These are phyloP conservation scores for Chamaea fasciata DNA, from an alignment of 2,113 vertebrate genomes.

Conservation along the genomic window DNA sequence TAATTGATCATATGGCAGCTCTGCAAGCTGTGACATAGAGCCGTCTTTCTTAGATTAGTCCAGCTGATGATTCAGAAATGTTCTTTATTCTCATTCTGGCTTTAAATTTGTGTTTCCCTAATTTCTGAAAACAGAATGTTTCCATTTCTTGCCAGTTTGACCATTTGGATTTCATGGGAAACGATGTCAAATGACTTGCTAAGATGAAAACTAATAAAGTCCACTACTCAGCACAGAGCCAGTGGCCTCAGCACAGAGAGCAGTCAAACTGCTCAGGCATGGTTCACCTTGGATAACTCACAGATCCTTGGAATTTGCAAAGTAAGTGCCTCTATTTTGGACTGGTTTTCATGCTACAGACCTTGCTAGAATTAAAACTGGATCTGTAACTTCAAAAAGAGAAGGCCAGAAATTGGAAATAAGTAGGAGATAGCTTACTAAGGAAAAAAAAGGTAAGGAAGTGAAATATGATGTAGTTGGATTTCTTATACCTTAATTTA, in stretches of 20 bases:
- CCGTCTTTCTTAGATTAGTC: not conserved
- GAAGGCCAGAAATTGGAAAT: not conserved
- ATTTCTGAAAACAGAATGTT: not conserved
- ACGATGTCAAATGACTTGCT: not conserved
- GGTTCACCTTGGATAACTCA: not conserved
- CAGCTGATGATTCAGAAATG: not conserved
- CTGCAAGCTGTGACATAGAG: not conserved
- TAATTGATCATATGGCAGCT: not conserved
- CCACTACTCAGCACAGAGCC: not conserved
- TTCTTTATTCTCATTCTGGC: not conserved
- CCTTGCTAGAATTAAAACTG: not conserved
- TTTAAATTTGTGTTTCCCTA: not conserved
- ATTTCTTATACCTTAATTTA: not conserved
- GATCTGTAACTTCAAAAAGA: not conserved
- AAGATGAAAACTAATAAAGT: not conserved
- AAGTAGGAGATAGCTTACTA: not conserved
- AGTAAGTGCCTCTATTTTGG: not conserved
- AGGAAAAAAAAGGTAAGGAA: not conserved
- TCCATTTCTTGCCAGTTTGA: not conserved
- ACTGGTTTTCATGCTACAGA: not conserved
- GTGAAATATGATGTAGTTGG: not conserved
- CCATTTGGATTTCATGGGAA: not conserved
- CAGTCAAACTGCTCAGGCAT: not conserved
- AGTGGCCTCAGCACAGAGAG: not conserved
- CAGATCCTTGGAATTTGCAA: not conserved